A percentile compares a stretch with the other conserved stretches of the same genome.
These are phyloP conservation scores for Phragmatobia fuliginosa DNA, from an alignment of 2,888 invertebrate genomes.

Conservation along the genomic window DNA sequence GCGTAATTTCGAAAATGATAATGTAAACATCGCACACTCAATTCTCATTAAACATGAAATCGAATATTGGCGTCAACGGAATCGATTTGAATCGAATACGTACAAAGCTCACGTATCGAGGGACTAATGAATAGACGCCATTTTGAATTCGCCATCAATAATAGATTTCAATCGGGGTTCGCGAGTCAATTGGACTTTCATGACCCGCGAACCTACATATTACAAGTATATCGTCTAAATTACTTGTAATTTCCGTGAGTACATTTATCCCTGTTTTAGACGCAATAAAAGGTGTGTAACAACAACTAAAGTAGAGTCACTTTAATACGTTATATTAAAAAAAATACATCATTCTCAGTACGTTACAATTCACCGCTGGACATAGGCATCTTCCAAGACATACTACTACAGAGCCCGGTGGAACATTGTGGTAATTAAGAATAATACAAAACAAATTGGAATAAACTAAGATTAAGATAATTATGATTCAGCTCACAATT, in stretches of 20 bases:
- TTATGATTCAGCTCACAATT: neutral
- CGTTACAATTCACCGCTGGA: no score
- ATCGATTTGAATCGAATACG: conserved; percentile 58
- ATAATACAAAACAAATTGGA: no score
- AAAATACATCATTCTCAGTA: no score
- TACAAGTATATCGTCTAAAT: conserved; percentile 41
- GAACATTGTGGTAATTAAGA: no score
- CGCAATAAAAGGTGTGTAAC: no score
- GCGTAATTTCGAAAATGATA: conserved; percentile 36
- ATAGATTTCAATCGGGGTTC: conserved; percentile 67
- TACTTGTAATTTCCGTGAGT: conserved; percentile 27
- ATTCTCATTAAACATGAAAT: conserved; percentile 54
- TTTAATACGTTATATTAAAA: no score
- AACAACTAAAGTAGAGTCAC: no score
- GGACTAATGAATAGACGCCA: conserved; percentile 69
- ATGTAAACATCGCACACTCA: conserved; percentile 47
- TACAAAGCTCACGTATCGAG: conserved; percentile 61
- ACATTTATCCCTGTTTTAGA: conserved; percentile 21
- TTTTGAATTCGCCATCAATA: conserved; percentile 70
- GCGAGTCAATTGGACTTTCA: conserved; percentile 63
- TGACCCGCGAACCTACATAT: conserved; percentile 43
- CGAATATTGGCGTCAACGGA: conserved; percentile 56
- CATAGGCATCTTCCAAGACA: no score
- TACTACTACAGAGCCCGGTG: no score
- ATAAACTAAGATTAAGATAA: neutral